Percentiles rank a stretch among this genome's conserved stretches.
phyloP scores from a whole-genome alignment of 2,888 invertebrate genomes.

The Eubasilissa splendida region DNA sequence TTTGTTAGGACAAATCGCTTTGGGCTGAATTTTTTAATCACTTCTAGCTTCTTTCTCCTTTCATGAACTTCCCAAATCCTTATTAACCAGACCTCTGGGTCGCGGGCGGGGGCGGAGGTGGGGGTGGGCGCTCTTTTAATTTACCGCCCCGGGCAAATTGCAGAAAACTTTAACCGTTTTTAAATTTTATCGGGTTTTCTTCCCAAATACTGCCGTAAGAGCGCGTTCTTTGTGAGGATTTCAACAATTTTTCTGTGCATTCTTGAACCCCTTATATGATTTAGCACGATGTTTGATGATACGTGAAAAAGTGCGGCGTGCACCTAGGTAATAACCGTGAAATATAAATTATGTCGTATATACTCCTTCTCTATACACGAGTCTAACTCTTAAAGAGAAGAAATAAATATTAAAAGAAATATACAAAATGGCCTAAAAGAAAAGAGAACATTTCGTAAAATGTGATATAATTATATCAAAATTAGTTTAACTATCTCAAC shows the following conservation, averaged over 20 bases:
- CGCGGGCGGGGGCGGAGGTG: background rate
- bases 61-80: conserved; percentile 7
- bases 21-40: conserved; percentile 29
- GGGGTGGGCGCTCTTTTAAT: conserved; percentile 10
- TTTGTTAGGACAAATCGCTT: conserved; percentile 21
- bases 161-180: conserved; percentile 42
- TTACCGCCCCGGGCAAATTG: conserved; percentile 43
- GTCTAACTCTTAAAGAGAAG: no score
- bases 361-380: no score
- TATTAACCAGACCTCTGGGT: conserved; percentile 22
- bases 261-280: background rate
- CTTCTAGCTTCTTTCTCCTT: conserved; percentile 12
- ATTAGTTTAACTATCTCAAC: no score
- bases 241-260: no score
- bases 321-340: no score
- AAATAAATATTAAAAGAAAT: no score
- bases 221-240: background rate
- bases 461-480: no score
- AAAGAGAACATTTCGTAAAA: no score
- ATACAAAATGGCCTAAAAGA: no score
- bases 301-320: background rate
- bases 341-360: no score
- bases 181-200: conserved; percentile 49
- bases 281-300: background rate
- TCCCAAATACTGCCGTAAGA: background rate